Percentiles rank a stretch among this genome's conserved stretches.
These are phyloP conservation scores for Xestoiulus laeticollis DNA, from an alignment of 2,888 invertebrate species.

Conservation along the genomic window DNA sequence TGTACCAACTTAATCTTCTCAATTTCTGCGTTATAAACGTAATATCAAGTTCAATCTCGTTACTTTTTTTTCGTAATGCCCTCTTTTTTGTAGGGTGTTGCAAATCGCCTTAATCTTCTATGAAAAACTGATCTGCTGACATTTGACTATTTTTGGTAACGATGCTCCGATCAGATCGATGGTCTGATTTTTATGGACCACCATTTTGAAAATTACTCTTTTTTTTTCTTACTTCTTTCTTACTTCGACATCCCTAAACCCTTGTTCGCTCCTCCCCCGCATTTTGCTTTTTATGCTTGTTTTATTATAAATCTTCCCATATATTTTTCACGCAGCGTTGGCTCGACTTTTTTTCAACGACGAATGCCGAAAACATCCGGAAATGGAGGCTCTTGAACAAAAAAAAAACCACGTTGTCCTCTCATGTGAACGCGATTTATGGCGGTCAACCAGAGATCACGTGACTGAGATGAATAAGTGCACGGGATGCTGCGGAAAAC, in stretches of 20 bases:
- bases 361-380: neutral
- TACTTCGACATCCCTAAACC: too few relatives aligned
- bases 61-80: too few relatives aligned
- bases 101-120: too few relatives aligned
- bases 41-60: too few relatives aligned
- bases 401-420: neutral
- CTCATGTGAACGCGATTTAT: neutral
- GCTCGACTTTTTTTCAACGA: neutral
- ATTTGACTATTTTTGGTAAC: neutral
- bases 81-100: too few relatives aligned
- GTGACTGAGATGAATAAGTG: neutral
- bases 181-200: neutral
- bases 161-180: neutral
- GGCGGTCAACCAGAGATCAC: neutral
- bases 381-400: neutral
- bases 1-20: too few relatives aligned
- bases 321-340: neutral
- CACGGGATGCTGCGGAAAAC: too few relatives aligned
- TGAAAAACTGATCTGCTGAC: neutral
- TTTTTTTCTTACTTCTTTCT: neutral
- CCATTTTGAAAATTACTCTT: neutral
- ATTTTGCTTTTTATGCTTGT: neutral
- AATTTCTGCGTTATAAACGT: too few relatives aligned
- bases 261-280: too few relatives aligned
- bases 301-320: neutral